These are phyloP conservation scores for Neoarius graeffei DNA, from an alignment of 2,113 vertebrate genomes.

Conservation along the genomic window DNA sequence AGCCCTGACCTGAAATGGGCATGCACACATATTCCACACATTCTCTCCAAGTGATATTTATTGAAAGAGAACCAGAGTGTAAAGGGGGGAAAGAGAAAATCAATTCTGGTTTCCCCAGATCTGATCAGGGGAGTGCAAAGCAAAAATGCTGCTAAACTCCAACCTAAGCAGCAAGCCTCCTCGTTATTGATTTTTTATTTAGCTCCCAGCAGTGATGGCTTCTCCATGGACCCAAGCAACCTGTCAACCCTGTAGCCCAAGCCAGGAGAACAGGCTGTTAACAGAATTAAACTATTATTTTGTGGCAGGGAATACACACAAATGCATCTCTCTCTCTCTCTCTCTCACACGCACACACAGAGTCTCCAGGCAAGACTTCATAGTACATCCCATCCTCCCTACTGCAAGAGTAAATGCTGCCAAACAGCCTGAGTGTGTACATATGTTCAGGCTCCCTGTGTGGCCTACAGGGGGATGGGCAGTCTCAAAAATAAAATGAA, in stretches of 20 bases:
- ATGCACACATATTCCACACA: slow-evolving; percentile 15
- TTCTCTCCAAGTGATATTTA: slow-evolving; percentile 63
- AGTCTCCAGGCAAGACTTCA: slow-evolving; percentile 43
- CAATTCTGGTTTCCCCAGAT: slow-evolving; percentile 65
- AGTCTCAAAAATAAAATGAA: background rate
- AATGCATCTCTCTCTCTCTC: background rate
- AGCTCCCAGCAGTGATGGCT: slow-evolving; percentile 67
- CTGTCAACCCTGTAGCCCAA: slow-evolving; percentile 69
- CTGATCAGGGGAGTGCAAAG: slow-evolving; percentile 68
- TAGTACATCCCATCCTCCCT: slow-evolving; percentile 39
- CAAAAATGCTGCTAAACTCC: slow-evolving; percentile 62
- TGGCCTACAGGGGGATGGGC: background rate
- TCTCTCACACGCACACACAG: slow-evolving; percentile 1
- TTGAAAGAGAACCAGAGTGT: slow-evolving; percentile 66
- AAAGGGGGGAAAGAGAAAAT: slow-evolving; percentile 62
- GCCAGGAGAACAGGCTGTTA: slow-evolving; percentile 55
- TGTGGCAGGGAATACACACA: slow-evolving; percentile 42
- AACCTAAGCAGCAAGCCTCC: slow-evolving; percentile 62
- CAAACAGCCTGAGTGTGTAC: slow-evolving; percentile 28
- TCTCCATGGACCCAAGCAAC: slow-evolving; percentile 58
- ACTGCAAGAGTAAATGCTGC: slow-evolving; percentile 39
- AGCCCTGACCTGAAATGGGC: background rate
- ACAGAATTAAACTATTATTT: slow-evolving; percentile 64
- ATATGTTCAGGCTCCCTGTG: slow-evolving; percentile 31
- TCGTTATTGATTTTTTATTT: slow-evolving; percentile 69